Evolutionary conservation across 2,797 vertebrate genomes (phyloP).

Genomic region (Alcedo atthis): DNA sequence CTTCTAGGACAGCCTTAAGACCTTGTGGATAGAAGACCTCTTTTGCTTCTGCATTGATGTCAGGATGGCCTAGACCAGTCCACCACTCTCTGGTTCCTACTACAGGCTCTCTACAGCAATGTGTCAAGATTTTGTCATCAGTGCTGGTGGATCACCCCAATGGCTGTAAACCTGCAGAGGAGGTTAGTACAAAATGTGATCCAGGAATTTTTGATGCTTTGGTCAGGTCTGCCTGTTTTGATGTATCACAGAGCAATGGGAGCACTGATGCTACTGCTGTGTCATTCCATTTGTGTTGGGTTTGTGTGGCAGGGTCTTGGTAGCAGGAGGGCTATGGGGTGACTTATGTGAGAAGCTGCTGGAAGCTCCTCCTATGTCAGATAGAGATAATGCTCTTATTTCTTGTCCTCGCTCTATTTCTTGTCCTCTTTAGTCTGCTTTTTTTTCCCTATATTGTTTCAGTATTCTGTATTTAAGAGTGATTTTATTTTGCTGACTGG

Average conservation of each 20-base stretch:
- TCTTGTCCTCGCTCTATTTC: not conserved
- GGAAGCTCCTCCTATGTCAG: not conserved
- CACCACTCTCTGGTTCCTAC: not conserved
- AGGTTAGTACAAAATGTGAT: conserved; percentile 39
- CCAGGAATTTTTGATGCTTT: not conserved
- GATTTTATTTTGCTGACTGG: not conserved
- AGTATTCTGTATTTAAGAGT: not conserved
- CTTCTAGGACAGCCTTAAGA: conserved; percentile 36
- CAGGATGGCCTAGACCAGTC: conserved; percentile 26
- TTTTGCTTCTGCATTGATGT: not conserved
- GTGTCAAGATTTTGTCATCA: not conserved
- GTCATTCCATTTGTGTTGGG: not conserved
- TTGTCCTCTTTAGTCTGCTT: not conserved
- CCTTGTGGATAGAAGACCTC: not conserved
- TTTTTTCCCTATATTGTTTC: not conserved
- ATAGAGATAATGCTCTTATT: not conserved
- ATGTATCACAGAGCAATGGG: not conserved
- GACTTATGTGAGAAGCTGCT: not conserved
- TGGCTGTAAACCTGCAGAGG: conserved; percentile 57
- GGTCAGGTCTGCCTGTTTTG: not conserved
- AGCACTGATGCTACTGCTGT: not conserved
- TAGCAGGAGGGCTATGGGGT: not conserved
- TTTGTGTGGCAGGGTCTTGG: not conserved
- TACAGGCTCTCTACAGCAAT: not conserved
- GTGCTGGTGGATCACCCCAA: conserved; percentile 23